A percentile compares a stretch with the other conserved stretches of the same genome.
Conservation (phyloP, 2,113 vertebrate species). For the Chlorocebus sabaeus region DNA sequence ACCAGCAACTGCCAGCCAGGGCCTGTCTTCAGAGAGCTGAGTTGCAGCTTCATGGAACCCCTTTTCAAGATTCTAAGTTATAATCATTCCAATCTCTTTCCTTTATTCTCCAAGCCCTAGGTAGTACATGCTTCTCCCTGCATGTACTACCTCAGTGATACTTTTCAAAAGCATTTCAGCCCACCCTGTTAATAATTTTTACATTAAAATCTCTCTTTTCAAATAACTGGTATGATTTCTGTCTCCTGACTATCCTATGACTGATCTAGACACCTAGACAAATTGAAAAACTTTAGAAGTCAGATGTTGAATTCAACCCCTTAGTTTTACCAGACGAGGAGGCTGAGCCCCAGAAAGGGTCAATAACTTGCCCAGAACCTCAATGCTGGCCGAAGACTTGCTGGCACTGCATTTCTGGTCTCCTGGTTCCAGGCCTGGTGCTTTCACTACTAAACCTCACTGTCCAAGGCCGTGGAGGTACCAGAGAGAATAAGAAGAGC, state of each 20-base stretch:
- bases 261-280: background rate
- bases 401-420: background rate
- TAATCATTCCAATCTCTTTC: background rate
- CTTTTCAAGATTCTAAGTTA: background rate
- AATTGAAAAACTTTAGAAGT: background rate
- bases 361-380: background rate
- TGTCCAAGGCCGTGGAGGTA: background rate
- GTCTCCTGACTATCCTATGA: background rate
- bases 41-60: background rate
- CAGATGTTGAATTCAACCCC: background rate
- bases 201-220: background rate
- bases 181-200: background rate
- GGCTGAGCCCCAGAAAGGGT: background rate
- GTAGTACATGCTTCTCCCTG: no score
- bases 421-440: background rate
- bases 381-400: accelerated
- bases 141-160: background rate
- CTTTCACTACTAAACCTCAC: background rate
- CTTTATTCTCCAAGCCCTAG: background rate
- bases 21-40: background rate
- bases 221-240: background rate
- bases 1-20: background rate
- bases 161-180: background rate
- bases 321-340: background rate
- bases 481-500: background rate